Base-by-base conservation (phyloP, 2,113 vertebrate genomes). In the Myotis lucifugus region DNA sequence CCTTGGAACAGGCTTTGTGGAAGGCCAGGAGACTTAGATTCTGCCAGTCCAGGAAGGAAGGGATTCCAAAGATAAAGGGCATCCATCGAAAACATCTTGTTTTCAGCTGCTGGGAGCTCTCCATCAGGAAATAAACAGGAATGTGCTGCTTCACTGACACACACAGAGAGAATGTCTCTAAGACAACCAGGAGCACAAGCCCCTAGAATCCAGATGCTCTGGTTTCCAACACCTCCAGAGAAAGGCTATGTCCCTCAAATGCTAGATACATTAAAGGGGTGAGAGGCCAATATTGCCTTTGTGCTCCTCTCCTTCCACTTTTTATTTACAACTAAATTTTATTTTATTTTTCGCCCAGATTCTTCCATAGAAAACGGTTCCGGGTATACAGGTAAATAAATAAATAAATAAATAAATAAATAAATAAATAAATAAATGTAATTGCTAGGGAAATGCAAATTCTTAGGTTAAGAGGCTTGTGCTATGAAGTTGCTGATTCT, bases 31-130 rank as follows among this genome's bases (percentile, higher is more conserved):
- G 69, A 54, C 72, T 95, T 78, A 27, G 52, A 59, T 84, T 85
- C 77, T 94, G 74, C 88, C 29, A 81, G 87, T 83, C 50, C 96
- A 95, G 96, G 97, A 96, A 97, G 95, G 95, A 97, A 96, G 67
- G 78, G 82, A 94, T 93, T 96, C 76, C 54, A 90, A 77, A 96
- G 92, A 95, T 94, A 96, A 95, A 92, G 90, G 37, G 29, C 85
- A 90, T 87, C 93, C 61, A 93, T 52, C 13, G 48, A 93, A 91
- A 96, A 92, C 92, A 92, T 88, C 84, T 96, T 93, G 67, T 91
- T 95, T 92, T 85, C 81, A 82, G 13, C 13, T 85, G 37, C 84
- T 1, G 4, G 69, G 85, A 78, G 84, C 15, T 14, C 21, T 87
- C 12, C 21, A 5, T 48, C 74, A 95, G 95, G 96, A 97, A 95